Evolutionary conservation across 2,113 vertebrate genomes (phyloP).

Genomic region (Centrocercus urophasianus): DNA sequence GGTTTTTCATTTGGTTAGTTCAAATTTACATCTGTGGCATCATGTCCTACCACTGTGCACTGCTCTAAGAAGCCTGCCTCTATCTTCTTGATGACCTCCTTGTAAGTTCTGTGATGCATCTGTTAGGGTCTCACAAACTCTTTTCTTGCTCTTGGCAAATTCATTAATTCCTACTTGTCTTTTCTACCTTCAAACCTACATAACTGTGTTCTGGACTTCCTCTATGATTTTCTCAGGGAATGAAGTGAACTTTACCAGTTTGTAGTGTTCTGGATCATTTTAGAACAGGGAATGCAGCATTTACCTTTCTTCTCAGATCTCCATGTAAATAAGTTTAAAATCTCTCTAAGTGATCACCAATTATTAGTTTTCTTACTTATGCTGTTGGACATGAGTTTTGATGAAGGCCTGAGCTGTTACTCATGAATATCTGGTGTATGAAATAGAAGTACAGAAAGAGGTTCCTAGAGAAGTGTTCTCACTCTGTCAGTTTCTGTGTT

Average conservation of each 20-base stretch:
- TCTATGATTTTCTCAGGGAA: background rate
- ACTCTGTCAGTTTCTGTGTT: background rate
- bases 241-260: background rate
- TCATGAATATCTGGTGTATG: background rate
- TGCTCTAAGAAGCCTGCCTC: background rate
- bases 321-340: background rate
- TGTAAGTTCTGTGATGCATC: background rate
- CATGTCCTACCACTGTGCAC: background rate
- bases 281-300: background rate
- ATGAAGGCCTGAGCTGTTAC: background rate
- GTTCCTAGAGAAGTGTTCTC: background rate
- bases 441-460: background rate
- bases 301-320: background rate
- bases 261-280: background rate
- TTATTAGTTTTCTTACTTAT: background rate
- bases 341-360: background rate
- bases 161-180: background rate
- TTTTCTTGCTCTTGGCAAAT: background rate
- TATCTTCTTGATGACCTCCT: background rate
- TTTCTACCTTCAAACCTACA: background rate
- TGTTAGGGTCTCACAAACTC: background rate
- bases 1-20: background rate
- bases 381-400: background rate
- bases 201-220: background rate
- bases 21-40: background rate